Conservation (phyloP, 2,888 invertebrate species). For the Drosophila mulleri region DNA sequence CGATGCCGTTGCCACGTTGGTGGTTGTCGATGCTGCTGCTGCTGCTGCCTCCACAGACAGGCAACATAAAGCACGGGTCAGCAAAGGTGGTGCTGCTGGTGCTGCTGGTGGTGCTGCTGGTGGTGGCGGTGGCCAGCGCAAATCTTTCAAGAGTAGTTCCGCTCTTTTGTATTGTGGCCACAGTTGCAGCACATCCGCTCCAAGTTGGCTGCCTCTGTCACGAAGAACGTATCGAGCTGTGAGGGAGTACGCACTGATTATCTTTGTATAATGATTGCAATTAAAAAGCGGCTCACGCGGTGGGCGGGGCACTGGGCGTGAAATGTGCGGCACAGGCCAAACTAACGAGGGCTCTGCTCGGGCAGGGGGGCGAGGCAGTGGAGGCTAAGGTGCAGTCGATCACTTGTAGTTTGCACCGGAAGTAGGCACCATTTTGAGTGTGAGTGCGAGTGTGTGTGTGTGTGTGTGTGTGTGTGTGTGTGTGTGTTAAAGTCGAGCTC, state of each 20-base stretch:
- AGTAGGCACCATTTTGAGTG: conserved; percentile 60
- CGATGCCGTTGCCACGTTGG: conserved; percentile 36
- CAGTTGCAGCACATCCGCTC: conserved; percentile 41
- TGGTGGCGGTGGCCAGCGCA: conserved; percentile 55
- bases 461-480: not conserved
- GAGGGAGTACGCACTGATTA: conserved; percentile 38
- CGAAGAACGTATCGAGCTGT: conserved; percentile 40
- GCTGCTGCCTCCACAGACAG: conserved; percentile 54
- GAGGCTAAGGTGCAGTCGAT: conserved; percentile 24
- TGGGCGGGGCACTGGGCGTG: conserved; percentile 41
- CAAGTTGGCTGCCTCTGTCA: conserved; percentile 42
- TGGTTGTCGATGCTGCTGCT: conserved; percentile 50
- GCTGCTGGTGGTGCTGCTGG: conserved; percentile 32
- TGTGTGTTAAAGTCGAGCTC: not conserved
- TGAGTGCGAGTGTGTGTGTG: no score
- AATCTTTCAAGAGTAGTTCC: conserved; percentile 85
- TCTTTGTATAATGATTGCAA: conserved; percentile 50
- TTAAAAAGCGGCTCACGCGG: conserved; percentile 43
- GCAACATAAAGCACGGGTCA: conserved; percentile 43
- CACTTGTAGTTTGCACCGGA: conserved; percentile 49
- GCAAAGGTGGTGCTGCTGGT: conserved; percentile 41
- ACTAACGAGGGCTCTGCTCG: not conserved
- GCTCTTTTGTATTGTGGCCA: conserved; percentile 79
- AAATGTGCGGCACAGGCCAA: conserved; percentile 66
- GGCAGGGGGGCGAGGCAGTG: no score